A percentile compares a stretch with the other conserved stretches of the same genome.
Evolutionary conservation across 1,140 invertebrate species (phyloP).

Genomic region (Adoxophyes honmai): DNA sequence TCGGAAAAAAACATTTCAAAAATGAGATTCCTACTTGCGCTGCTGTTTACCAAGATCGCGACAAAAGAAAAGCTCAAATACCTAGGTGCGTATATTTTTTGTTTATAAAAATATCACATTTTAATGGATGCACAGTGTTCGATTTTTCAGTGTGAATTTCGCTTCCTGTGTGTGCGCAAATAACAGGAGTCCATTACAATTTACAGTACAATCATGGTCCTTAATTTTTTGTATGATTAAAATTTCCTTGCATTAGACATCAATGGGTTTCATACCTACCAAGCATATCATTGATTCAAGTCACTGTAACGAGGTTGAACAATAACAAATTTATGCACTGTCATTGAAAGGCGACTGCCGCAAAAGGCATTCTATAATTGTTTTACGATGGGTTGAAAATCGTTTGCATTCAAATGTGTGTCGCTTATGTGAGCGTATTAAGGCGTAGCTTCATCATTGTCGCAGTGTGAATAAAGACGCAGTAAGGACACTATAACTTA

Average conservation of each 20-base stretch:
- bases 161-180: constrained; percentile 69
- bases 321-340: constrained; percentile 41
- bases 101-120: constrained; percentile 16
- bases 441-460: background rate
- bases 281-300: constrained; percentile 29
- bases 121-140: constrained; percentile 52
- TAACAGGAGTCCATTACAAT: constrained; percentile 51
- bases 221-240: no score
- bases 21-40: constrained; percentile 86
- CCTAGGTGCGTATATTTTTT: constrained; percentile 80
- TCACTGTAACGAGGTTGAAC: constrained; percentile 30
- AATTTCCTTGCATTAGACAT: constrained; percentile 32
- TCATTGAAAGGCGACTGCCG: constrained; percentile 40
- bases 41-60: constrained; percentile 89
- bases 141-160: constrained; percentile 51
- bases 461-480: no score
- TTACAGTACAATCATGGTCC: background rate
- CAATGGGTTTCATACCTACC: constrained; percentile 38
- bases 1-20: constrained; percentile 79
- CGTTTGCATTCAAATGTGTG: constrained; percentile 12
- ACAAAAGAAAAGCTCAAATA: constrained; percentile 85
- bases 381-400: constrained; percentile 45
- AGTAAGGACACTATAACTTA: no score
- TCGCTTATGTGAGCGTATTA: constrained; percentile 22
- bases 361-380: constrained; percentile 28